A percentile compares a stretch with the other conserved stretches of the same genome.
These are phyloP conservation scores for Sarcoramphus papa DNA, from an alignment of 2,797 vertebrate species.

Conservation along the genomic window DNA sequence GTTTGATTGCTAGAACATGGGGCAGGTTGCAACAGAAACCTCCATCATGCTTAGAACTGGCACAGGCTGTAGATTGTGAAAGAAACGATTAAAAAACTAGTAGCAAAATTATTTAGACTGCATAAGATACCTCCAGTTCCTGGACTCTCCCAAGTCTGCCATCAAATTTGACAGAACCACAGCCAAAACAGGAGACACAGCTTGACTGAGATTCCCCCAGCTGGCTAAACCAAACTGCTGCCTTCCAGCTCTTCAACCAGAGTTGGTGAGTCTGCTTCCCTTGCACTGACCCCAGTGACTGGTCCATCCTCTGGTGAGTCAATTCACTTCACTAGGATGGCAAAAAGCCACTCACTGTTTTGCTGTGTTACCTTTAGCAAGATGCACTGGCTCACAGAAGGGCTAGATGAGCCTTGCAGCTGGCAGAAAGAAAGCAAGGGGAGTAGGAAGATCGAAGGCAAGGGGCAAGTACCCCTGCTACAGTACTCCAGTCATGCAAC, in stretches of 20 bases:
- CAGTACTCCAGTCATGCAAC: not conserved
- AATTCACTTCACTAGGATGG: not conserved
- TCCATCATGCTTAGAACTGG: not conserved
- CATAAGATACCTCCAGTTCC: not conserved
- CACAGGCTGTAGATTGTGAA: not conserved
- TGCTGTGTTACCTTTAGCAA: not conserved
- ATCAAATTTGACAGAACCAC: not conserved
- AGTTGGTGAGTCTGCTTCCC: not conserved
- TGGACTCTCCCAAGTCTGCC: not conserved
- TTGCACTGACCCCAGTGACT: not conserved
- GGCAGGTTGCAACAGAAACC: not conserved
- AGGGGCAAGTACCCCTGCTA: not conserved
- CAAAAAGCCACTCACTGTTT: not conserved
- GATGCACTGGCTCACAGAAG: not conserved
- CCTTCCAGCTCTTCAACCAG: not conserved
- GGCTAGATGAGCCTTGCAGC: not conserved
- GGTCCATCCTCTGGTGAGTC: not conserved
- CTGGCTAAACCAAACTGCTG: not conserved
- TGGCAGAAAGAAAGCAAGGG: not conserved
- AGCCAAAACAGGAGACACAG: not conserved
- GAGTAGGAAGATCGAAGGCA: not conserved
- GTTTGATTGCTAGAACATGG: not conserved
- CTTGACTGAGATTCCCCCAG: not conserved
- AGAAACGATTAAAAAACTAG: not conserved
- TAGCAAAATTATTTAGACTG: not conserved